Evolutionary conservation across 2,888 invertebrate species (phyloP), one percentile per base, ranked within the genome.

Genomic region (Alviniconcha strummeri): DNA sequence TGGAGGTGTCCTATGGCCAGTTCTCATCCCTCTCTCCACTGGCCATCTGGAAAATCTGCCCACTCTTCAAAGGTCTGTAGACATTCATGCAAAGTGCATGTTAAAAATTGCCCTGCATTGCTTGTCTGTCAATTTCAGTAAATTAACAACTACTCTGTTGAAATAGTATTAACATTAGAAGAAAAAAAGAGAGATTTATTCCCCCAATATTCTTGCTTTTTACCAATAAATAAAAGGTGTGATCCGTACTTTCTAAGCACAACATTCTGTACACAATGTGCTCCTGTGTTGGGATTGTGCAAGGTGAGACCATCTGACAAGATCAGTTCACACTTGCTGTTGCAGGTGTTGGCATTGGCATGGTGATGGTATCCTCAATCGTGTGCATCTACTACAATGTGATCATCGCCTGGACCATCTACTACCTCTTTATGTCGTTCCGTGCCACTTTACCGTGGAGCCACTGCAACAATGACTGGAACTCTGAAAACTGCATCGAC

Each of bases 1-100:
- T 96, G 91, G 96, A 96, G 92, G 94, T 95, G 54, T 95, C 95
- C 54, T 93, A 95, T 80, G 95, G 95, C 7, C 95, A 96, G 91
- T 95, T 95, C 93, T 95, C 94, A 84, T 94, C 94, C 92, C 94
- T 95, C 93, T 93, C 95, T 91, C 94, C 95, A 89, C 92, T 95
- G 91, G 94, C 95, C 4, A 95, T 95, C 19, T 95, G 95, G 94
- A 94, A 94, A 88, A 94, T 95, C 86, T 94, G 95, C 81, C 95
- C 95, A 5, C 91, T 95, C 71, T 95, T 95, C 88, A 95, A 95
- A 94, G 95, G 95, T 95, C 86, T 83, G 87, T 83, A 64, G 64
- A 64, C 9, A 9, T 64, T 64, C 36, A 3, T 36, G 36, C 0
- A 36, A 36, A 36, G 36, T 36, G 36, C 36, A 36, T 36, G 36